Conservation (phyloP, 2,113 vertebrate species). For the Alectura lathami region DNA sequence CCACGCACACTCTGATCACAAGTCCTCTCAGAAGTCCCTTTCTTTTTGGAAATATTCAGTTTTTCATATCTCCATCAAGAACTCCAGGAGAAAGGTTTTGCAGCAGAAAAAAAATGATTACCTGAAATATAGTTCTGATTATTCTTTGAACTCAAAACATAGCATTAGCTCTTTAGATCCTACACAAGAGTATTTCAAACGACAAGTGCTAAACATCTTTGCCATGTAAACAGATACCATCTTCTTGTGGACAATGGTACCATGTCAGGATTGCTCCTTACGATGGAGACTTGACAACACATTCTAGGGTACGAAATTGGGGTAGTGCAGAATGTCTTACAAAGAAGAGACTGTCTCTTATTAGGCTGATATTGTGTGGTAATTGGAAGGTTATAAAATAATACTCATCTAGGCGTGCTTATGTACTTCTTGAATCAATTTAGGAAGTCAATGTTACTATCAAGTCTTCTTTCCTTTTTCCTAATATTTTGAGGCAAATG, state of each 20-base stretch:
- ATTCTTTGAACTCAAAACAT: background rate
- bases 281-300: background rate
- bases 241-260: background rate
- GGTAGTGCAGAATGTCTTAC: background rate
- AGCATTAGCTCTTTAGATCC: background rate
- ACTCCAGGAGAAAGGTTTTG: background rate
- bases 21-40: background rate
- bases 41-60: background rate
- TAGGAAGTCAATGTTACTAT: background rate
- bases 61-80: slow-evolving; percentile 31
- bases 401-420: background rate
- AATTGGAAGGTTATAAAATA: background rate
- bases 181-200: background rate
- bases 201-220: background rate
- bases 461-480: background rate
- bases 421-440: background rate
- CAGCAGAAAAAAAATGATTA: background rate
- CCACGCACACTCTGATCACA: background rate
- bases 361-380: background rate
- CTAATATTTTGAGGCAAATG: background rate
- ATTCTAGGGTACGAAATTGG: background rate
- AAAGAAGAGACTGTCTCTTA: background rate
- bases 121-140: background rate
- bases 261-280: background rate
- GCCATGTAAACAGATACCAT: background rate